Evolutionary conservation across 2,888 invertebrate species (phyloP).

Genomic region (Trachelus tabidus): DNA sequence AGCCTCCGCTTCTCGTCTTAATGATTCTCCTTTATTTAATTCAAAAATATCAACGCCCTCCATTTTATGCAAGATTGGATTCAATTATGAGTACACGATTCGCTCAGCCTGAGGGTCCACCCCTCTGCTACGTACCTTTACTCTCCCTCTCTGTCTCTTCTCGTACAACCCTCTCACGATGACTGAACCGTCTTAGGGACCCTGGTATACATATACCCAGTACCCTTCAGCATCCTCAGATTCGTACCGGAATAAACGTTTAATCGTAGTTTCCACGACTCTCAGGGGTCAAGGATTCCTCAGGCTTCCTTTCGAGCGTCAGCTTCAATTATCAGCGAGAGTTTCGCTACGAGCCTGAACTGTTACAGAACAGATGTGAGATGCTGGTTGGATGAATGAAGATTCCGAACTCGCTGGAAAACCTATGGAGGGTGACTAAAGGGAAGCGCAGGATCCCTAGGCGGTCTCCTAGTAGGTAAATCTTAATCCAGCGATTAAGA

Average conservation of each 20-base stretch:
- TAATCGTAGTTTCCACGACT: background rate
- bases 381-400: background rate
- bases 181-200: background rate
- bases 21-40: slow-evolving; percentile 50
- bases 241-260: background rate
- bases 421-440: background rate
- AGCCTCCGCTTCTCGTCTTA: slow-evolving; percentile 33
- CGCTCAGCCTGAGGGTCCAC: background rate
- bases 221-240: background rate
- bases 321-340: background rate
- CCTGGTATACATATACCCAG: background rate
- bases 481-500: slow-evolving; percentile 34
- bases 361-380: slow-evolving; percentile 17
- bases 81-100: slow-evolving; percentile 34
- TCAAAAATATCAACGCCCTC: slow-evolving; percentile 48
- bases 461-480: slow-evolving; percentile 19
- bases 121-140: background rate
- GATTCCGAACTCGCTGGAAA: background rate
- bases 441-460: background rate
- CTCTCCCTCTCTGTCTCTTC: background rate
- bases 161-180: background rate
- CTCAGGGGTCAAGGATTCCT: background rate
- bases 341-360: slow-evolving; percentile 11
- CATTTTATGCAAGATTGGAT: slow-evolving; percentile 50
- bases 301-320: background rate